Base-by-base conservation (phyloP, 2,113 vertebrate species). In the Sinosuthora webbiana region DNA sequence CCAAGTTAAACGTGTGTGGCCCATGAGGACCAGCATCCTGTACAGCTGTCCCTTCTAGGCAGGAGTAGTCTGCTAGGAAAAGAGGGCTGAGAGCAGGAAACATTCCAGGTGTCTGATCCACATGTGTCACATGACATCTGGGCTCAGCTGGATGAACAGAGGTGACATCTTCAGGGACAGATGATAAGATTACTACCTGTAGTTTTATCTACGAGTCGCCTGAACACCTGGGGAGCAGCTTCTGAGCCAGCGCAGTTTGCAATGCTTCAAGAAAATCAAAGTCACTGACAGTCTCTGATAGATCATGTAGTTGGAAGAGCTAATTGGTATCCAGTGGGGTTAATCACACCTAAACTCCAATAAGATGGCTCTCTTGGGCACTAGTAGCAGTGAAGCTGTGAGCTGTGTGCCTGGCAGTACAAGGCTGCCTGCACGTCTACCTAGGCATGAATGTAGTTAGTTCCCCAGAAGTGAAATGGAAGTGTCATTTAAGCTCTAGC, bases 311-410 rank as follows among this genome's bases (percentile, higher is more conserved):
- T 2, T 93, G 59, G 67, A 93, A 80, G 85, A 93, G 50, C 67
- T 96, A 97, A 94, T 90, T 94, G 75, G 71, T 68, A 90, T 92
- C 95, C 90, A 93, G 67, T 69, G 59, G 71, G 71, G 88, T 92
- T 95, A 96, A 96, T 94, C 75, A 74, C 90, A 65, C 37, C 75
- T 94, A n/a, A 93, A 65, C 87, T 83, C 62, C 62, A 33, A 1
- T 44, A 44, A 73, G 23, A 78, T 76, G 57, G 7, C 53, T 88
- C 75, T 88, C 78, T 37, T 69, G 62, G 85, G 82, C 63, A 41
- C 82, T 53, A 80, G 41, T 22, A 89, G 74, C 19, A 83, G 41
- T 13, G 53, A 59, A 84, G 44, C 65, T 64, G 49, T 42, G 65
- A 82, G 77, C 65, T 87, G 25, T 65, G n/a, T 53, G 50, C 39